Conservation (phyloP, 1,140 invertebrate species). For the Anoplophora glabripennis region DNA sequence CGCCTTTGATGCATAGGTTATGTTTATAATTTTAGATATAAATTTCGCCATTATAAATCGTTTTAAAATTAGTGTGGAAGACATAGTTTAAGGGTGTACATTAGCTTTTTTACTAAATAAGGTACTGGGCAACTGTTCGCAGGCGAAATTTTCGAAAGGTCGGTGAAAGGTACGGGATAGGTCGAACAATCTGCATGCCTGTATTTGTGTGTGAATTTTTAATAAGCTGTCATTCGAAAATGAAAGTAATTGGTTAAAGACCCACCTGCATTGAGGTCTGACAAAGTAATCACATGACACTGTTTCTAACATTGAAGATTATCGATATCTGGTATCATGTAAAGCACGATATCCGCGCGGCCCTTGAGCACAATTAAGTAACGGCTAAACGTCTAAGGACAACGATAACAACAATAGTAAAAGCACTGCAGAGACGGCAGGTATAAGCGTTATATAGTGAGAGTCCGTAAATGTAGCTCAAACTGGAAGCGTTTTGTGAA, state of each 20-base stretch:
- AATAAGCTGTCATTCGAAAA: conserved; percentile 8
- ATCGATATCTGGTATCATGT: conserved; percentile 28
- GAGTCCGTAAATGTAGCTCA: conserved; percentile 31
- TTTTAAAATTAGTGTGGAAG: no score
- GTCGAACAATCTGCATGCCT: no score
- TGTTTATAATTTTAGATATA: no score
- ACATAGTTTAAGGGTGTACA: no score
- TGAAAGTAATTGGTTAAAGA: conserved; percentile 17
- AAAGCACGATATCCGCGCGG: conserved; percentile 22
- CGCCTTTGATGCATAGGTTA: no score
- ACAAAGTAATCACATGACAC: conserved; percentile 38
- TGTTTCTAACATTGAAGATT: conserved; percentile 40
- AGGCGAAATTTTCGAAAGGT: no score
- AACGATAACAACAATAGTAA: conserved; percentile 25
- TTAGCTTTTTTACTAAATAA: no score
- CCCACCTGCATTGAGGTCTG: conserved; percentile 41
- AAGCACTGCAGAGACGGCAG: conserved; percentile 31
- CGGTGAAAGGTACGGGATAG: no score
- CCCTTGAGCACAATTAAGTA: conserved; percentile 21
- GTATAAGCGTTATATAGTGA: conserved; percentile 28
- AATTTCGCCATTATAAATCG: no score
- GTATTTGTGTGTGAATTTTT: no score
- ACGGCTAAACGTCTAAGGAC: conserved; percentile 18
- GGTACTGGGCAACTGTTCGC: no score
- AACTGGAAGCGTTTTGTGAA: conserved; percentile 36